A percentile compares a stretch with the other conserved stretches of the same genome.
phyloP scores from a whole-genome alignment of 2,113 vertebrate species.

The Vidua macroura region DNA sequence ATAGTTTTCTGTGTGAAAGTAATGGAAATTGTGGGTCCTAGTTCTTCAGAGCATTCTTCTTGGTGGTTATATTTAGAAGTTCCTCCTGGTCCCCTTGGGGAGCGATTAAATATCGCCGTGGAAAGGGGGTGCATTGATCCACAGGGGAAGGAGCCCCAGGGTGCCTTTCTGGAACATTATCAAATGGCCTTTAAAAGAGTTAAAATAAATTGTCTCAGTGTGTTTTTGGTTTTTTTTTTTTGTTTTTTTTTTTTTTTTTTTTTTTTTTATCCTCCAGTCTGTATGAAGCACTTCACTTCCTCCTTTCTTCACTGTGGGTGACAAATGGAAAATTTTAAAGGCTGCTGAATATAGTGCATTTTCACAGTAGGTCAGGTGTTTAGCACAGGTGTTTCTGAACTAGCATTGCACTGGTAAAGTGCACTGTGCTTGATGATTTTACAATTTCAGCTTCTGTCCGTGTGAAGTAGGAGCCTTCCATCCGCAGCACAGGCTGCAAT shows the following conservation, averaged over 20 bases:
- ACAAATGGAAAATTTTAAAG: conserved; percentile 69
- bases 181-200: neutral
- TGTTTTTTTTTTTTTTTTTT: too few species aligned
- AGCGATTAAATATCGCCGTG: neutral
- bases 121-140: neutral
- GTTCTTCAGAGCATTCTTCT: neutral
- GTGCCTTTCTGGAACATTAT: neutral
- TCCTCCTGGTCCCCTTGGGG: neutral
- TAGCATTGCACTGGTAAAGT: conserved; percentile 35
- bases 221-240: neutral
- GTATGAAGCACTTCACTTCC: conserved; percentile 9
- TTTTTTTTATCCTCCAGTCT: neutral
- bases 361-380: conserved; percentile 68
- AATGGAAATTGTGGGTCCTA: neutral
- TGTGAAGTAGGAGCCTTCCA: neutral
- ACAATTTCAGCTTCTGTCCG: neutral
- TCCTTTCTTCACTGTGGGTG: conserved; percentile 25
- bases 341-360: conserved; percentile 61
- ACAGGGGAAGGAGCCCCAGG: neutral
- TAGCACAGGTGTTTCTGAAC: conserved; percentile 61
- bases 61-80: neutral
- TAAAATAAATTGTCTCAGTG: neutral
- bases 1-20: neutral
- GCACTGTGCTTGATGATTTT: conserved; percentile 28
- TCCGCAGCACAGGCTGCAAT: neutral